A percentile compares a stretch with the other conserved stretches of the same genome.
Conservation (phyloP, 2,113 vertebrate genomes). For the Vanacampus margaritifer region DNA sequence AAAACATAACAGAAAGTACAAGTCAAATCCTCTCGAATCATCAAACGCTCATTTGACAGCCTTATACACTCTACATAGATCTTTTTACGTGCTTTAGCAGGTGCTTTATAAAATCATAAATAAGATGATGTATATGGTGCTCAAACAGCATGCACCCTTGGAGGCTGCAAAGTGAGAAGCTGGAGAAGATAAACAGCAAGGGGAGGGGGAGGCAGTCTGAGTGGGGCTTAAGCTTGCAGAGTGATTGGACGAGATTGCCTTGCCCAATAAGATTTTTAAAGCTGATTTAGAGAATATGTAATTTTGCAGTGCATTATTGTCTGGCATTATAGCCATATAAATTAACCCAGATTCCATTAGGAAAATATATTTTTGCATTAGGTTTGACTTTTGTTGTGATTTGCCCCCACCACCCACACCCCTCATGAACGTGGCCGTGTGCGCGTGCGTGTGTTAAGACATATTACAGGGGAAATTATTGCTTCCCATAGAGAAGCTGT, state of each 20-base stretch:
- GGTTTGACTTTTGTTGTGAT: background rate
- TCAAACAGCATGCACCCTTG: slow-evolving; percentile 16
- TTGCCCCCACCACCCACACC: too few species aligned
- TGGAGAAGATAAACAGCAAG: slow-evolving; percentile 30
- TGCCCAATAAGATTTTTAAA: slow-evolving; percentile 61
- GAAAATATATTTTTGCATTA: background rate
- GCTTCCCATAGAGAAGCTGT: slow-evolving; percentile 1
- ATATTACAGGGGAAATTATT: background rate
- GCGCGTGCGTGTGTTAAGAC: background rate
- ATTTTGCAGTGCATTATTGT: slow-evolving; percentile 50
- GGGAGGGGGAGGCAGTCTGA: slow-evolving; percentile 13
- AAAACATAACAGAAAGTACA: background rate
- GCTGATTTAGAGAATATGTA: slow-evolving; percentile 55
- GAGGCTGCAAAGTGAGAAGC: slow-evolving; percentile 16
- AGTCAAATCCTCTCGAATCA: background rate
- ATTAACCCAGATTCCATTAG: slow-evolving; percentile 21
- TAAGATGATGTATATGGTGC: slow-evolving; percentile 21
- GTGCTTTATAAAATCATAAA: slow-evolving; percentile 19
- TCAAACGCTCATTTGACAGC: slow-evolving; percentile 1
- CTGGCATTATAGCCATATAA: slow-evolving; percentile 50
- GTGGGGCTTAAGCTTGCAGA: slow-evolving; percentile 44
- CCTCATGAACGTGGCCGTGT: too few species aligned
- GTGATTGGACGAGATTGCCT: slow-evolving; percentile 57
- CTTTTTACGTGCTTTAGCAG: slow-evolving; percentile 2
- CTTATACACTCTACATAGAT: background rate